phyloP scores from a whole-genome alignment of 2,797 vertebrate genomes.

The Anabas testudineus region DNA sequence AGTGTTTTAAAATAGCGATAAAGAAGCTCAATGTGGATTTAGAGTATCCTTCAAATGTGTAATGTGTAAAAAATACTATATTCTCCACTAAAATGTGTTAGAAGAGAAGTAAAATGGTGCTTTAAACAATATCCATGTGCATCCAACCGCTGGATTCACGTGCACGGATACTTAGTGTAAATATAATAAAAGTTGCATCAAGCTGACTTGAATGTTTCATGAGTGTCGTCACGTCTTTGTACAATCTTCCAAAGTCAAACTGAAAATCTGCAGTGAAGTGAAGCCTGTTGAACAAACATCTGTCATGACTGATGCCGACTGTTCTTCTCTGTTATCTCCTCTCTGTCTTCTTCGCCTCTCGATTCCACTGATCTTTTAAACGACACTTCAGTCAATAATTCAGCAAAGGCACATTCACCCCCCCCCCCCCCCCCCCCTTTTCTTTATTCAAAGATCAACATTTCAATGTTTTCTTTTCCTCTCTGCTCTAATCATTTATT shows the following conservation, averaged over 20 bases:
- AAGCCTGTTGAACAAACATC: slow-evolving; percentile 4
- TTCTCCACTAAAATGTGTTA: too few species aligned
- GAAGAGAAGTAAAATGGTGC: too few species aligned
- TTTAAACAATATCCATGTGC: too few species aligned
- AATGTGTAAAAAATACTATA: too few species aligned
- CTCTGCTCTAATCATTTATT: slow-evolving; percentile 14
- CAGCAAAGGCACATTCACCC: slow-evolving; percentile 20
- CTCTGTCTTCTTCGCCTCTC: slow-evolving; percentile 26
- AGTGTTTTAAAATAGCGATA: too few species aligned
- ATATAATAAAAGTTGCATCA: too few species aligned
- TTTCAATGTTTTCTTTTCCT: not conserved
- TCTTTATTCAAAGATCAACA: slow-evolving; percentile 8
- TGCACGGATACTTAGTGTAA: too few species aligned
- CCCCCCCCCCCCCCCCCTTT: not conserved
- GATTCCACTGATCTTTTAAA: slow-evolving; percentile 46
- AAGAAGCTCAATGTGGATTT: too few species aligned
- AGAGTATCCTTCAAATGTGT: too few species aligned
- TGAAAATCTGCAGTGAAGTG: slow-evolving; percentile 14
- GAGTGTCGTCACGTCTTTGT: slow-evolving; percentile 3
- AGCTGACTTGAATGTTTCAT: not conserved
- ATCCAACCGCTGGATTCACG: too few species aligned
- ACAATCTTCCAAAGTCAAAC: slow-evolving; percentile 31
- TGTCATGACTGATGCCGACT: slow-evolving; percentile 32
- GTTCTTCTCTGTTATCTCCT: slow-evolving; percentile 46
- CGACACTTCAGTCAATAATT: slow-evolving; percentile 44